phyloP scores from a whole-genome alignment of 2,113 vertebrate genomes.

The Tragulus kanchil region DNA sequence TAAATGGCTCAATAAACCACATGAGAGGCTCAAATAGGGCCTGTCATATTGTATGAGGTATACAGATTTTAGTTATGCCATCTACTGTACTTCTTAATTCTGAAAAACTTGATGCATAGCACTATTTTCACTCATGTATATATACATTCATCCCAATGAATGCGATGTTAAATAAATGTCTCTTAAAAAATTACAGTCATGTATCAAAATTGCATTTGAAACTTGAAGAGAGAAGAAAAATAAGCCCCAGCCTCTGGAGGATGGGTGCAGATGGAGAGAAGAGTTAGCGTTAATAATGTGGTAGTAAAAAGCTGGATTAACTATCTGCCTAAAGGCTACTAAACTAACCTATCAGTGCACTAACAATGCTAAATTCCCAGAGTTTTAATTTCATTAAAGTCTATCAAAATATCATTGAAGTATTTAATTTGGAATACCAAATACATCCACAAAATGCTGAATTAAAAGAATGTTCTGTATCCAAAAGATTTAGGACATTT shows the following conservation, averaged over 20 bases:
- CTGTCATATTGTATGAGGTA: neutral
- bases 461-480: neutral
- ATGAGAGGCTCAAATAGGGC: neutral
- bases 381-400: constrained; percentile 41
- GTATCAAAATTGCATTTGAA: neutral
- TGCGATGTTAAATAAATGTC: neutral
- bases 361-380: neutral
- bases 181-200: neutral
- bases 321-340: neutral
- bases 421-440: constrained; percentile 12
- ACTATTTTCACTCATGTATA: neutral
- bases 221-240: neutral
- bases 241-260: no score
- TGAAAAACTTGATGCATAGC: neutral
- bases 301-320: neutral
- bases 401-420: constrained; percentile 11
- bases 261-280: neutral
- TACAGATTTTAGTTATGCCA: neutral
- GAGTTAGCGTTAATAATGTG: neutral
- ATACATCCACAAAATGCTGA: neutral
- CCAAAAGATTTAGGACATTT: neutral
- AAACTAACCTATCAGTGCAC: neutral
- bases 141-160: neutral
- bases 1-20: neutral
- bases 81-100: neutral